Percentiles rank a stretch among this genome's conserved stretches.
Evolutionary conservation across 2,113 vertebrate species (phyloP).

Genomic region (Thomomys bottae): DNA sequence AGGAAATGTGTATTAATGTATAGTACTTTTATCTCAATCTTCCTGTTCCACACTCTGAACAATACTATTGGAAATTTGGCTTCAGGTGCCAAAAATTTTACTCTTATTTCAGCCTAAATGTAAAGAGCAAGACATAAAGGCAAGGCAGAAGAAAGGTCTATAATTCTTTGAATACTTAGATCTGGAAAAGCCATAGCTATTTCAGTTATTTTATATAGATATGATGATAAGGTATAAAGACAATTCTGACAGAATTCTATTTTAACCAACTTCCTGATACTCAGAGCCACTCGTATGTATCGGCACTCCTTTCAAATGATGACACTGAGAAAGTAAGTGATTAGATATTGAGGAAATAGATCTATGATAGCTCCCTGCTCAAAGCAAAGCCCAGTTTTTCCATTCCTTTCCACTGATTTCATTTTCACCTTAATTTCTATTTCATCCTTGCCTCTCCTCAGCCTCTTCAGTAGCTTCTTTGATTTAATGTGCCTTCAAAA

Average conservation of each 20-base stretch:
- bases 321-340: rapidly evolving
- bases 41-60: constrained; percentile 15
- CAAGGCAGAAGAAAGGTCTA: not conserved
- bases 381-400: not conserved
- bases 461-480: not conserved
- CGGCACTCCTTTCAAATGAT: not conserved
- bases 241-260: not conserved
- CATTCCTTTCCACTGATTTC: not conserved
- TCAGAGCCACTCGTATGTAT: not conserved
- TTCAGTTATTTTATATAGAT: not conserved
- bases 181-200: not conserved
- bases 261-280: not conserved
- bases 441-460: not conserved
- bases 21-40: constrained; percentile 46
- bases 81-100: not conserved
- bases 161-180: not conserved
- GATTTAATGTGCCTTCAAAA: not conserved
- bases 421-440: not conserved
- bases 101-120: constrained; percentile 27
- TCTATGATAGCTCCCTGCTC: not conserved
- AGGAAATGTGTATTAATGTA: not conserved
- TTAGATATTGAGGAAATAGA: not conserved
- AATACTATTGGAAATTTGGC: constrained; percentile 26
- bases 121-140: constrained; percentile 6
- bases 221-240: not conserved